Base-by-base conservation (phyloP, 2,113 vertebrate species). In the Lanius collurio region DNA sequence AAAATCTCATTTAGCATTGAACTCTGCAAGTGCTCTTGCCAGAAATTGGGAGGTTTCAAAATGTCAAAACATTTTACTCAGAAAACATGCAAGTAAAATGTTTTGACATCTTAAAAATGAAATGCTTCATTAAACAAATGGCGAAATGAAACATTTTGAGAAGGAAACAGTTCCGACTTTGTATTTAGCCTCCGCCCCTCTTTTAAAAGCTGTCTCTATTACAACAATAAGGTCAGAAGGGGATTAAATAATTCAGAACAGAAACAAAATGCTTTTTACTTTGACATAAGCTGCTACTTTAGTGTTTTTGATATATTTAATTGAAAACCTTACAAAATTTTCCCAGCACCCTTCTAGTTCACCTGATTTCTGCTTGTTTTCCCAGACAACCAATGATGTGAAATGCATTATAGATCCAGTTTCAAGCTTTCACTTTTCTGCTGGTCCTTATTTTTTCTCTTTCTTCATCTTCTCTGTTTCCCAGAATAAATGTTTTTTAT, bases 41-140 rank as follows among this genome's bases (percentile, higher is more conserved):
- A 82, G 57, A 82, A 78, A 63, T 0, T 1, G 21, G 31, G 27
- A 78, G 7, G 55, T 56, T 67, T 87, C 39, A 85, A 90, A 90
- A 68, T 82, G 39, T 85, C 85, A 95, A 82, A 87, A 53, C 6
- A 74, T 70, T 87, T 81, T 82, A 42, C 47, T 84, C 23, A 46
- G 56, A 87, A 92, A 84, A 55, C 0, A 1, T 42, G 21, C 18
- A 71, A 87, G 35, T 59, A 84, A 87, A 94, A 90, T 60, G 4
- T 85, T 96, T 90, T 96, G 65, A 87, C 78, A 79, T 92, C 87
- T 90, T 79, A 35, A 85, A 63, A 96, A 87, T 41, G 1, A 75
- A 93, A 46, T 68, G 18, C 30, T 87, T 82, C 44, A 67, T 87
- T 92, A 78, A 92, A 82, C 47, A 87, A 87, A 90, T 33, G 8